A percentile compares a stretch with the other conserved stretches of the same genome.
These are phyloP conservation scores for Callocephalon fimbriatum DNA, from an alignment of 2,113 vertebrate genomes.

Conservation along the genomic window DNA sequence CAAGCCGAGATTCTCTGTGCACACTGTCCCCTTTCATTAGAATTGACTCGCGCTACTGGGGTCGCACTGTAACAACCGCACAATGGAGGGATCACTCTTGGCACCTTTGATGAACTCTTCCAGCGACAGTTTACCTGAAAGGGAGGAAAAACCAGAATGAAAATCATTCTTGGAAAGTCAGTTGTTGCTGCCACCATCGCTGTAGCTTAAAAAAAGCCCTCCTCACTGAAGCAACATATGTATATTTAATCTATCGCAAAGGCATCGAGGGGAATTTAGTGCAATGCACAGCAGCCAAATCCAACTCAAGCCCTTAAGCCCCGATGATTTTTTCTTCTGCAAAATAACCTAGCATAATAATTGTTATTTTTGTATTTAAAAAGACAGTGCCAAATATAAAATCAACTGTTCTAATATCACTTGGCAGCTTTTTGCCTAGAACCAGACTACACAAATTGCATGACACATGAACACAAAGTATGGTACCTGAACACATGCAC, in stretches of 20 bases:
- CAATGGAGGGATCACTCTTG: constrained; percentile 88
- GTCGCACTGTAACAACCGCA: constrained; percentile 86
- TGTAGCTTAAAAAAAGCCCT: background rate
- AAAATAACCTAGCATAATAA: constrained; percentile 31
- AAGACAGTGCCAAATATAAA: background rate
- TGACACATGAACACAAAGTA: background rate
- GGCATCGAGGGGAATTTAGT: background rate
- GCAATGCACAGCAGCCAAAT: constrained; percentile 22
- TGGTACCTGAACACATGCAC: background rate
- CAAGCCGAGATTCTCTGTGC: constrained; percentile 66
- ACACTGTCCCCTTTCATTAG: constrained; percentile 73
- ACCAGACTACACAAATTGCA: background rate
- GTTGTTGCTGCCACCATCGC: too few species aligned
- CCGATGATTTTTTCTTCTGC: constrained; percentile 16
- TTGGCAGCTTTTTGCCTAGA: background rate
- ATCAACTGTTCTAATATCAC: background rate
- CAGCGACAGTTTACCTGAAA: constrained; percentile 82
- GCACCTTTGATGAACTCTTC: constrained; percentile 90
- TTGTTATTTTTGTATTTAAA: background rate
- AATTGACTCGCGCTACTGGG: constrained; percentile 86
- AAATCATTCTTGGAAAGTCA: background rate
- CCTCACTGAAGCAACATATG: background rate
- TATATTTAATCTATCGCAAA: background rate
- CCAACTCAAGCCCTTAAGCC: constrained; percentile 50
- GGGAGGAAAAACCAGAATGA: background rate